Conservation (phyloP, 2,888 invertebrate species). For the Hypomecis atomaria region DNA sequence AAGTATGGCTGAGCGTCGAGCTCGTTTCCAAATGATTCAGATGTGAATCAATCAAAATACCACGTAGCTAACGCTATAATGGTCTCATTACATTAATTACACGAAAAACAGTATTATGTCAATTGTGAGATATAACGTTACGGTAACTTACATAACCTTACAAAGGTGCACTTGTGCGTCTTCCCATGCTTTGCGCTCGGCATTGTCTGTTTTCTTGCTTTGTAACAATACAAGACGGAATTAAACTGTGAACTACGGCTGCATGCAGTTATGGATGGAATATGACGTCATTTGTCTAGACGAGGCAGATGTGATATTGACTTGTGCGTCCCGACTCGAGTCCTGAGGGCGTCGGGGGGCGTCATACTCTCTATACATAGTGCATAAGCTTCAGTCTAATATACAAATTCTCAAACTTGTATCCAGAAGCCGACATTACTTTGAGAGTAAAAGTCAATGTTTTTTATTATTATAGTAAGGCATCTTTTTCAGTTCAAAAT, state of each 20-base stretch:
- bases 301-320: constrained; percentile 29
- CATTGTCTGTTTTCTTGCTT: constrained; percentile 67
- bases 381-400: neutral
- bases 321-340: neutral
- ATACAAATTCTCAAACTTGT: neutral
- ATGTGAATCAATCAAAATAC: neutral
- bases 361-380: constrained; percentile 1
- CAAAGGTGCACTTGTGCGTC: constrained; percentile 70
- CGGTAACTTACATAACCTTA: constrained; percentile 48
- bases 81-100: constrained; percentile 2
- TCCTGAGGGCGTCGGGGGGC: constrained; percentile 9
- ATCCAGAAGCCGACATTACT: too few species aligned
- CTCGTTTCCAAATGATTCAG: too few species aligned
- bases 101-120: constrained; percentile 46
- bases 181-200: constrained; percentile 68
- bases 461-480: too few species aligned
- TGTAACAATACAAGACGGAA: constrained; percentile 25
- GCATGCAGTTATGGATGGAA: constrained; percentile 30
- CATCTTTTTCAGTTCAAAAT: too few species aligned
- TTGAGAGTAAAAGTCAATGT: too few species aligned
- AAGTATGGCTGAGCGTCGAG: too few species aligned
- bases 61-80: constrained; percentile 4
- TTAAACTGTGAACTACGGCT: constrained; percentile 49
- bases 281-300: constrained; percentile 41
- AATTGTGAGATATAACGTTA: constrained; percentile 42